These are phyloP conservation scores for Mellilla xanthometata DNA, from an alignment of 2,888 invertebrate genomes.

Conservation along the genomic window DNA sequence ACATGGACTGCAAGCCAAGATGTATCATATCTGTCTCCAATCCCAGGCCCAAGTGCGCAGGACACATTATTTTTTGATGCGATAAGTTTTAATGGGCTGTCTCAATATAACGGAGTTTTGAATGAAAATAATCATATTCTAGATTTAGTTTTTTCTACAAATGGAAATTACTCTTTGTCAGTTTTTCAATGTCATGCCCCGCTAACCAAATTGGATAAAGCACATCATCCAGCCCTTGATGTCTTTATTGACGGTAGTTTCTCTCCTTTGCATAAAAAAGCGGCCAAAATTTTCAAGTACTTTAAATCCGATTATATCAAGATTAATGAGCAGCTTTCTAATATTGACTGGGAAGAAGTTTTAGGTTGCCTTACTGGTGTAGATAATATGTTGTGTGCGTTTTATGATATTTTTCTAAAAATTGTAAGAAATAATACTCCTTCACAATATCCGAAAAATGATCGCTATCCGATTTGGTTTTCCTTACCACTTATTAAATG, in stretches of 20 bases:
- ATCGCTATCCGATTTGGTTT: not conserved
- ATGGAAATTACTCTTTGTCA: not conserved
- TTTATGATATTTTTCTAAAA: not conserved
- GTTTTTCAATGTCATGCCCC: not conserved
- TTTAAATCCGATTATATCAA: not conserved
- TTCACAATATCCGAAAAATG: not conserved
- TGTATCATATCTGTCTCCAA: not conserved
- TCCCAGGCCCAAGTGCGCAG: not conserved
- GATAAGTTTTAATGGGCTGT: not conserved
- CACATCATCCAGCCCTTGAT: not conserved
- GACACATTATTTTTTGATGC: not conserved
- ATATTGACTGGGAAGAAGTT: not conserved
- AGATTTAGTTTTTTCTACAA: not conserved
- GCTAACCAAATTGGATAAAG: not conserved
- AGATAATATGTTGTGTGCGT: not conserved
- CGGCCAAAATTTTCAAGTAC: not conserved
- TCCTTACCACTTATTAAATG: not conserved
- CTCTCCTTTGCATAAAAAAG: not conserved
- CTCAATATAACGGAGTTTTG: not conserved
- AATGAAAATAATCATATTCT: not conserved
- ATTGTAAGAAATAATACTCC: not conserved
- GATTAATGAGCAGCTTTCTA: not conserved
- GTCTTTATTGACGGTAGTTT: not conserved
- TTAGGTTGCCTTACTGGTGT: not conserved
- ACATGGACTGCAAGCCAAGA: not conserved